Percentiles rank a stretch among this genome's conserved stretches.
phyloP scores from a whole-genome alignment of 2,113 vertebrate species.

The Panthera leo region DNA sequence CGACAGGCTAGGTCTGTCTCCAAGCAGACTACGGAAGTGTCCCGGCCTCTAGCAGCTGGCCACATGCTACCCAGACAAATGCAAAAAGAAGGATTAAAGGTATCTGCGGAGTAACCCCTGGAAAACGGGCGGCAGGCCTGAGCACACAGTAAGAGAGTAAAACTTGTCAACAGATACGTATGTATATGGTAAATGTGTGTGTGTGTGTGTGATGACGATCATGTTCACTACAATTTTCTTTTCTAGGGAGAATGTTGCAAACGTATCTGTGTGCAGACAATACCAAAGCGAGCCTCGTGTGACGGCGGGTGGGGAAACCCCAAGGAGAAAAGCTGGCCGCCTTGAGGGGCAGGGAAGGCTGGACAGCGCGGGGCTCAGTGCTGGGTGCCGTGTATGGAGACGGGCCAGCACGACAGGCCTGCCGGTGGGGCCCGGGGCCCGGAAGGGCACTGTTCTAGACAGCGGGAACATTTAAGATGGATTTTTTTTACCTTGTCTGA shows the following conservation, averaged over 20 bases:
- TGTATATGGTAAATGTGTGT: background rate
- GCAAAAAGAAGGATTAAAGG: background rate
- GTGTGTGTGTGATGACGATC: no score
- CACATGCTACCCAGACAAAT: background rate
- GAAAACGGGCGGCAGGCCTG: background rate
- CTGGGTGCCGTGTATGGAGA: accelerated
- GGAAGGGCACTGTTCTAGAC: background rate
- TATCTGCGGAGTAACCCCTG: background rate
- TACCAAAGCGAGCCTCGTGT: background rate
- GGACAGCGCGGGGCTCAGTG: accelerated
- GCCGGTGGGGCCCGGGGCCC: background rate
- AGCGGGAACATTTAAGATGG: background rate
- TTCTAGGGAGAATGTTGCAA: background rate
- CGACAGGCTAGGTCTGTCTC: no score
- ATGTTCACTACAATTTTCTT: background rate
- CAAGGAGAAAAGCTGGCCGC: no score
- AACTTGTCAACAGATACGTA: background rate
- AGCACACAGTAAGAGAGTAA: background rate
- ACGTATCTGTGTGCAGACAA: background rate
- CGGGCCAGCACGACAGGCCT: accelerated
- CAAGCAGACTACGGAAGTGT: background rate
- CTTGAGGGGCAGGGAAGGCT: background rate
- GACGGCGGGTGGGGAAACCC: accelerated
- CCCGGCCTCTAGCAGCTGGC: background rate
- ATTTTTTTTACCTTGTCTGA: background rate